These are phyloP conservation scores for Ramphastos sulfuratus DNA, from an alignment of 2,113 vertebrate species.

Conservation along the genomic window DNA sequence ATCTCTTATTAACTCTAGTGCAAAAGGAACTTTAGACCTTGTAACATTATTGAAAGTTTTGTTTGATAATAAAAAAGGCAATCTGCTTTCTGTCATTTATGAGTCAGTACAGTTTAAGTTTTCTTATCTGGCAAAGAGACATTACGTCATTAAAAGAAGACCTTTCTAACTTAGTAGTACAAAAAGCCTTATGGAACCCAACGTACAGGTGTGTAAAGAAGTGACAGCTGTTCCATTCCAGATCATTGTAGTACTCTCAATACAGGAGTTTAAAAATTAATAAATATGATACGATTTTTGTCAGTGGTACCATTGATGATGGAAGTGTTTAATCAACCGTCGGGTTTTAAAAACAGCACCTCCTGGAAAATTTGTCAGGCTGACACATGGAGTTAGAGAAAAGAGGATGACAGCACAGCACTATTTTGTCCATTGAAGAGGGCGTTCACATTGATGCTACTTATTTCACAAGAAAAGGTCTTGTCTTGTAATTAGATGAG, in stretches of 20 bases:
- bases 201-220: conserved; percentile 16
- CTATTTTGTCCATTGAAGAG: not conserved
- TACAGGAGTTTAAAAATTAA: conserved; percentile 75
- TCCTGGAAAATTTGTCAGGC: conserved; percentile 29
- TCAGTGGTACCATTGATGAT: conserved; percentile 34
- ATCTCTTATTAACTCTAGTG: not conserved
- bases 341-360: not conserved
- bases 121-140: not conserved
- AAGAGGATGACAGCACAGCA: not conserved
- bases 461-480: not conserved
- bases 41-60: not conserved
- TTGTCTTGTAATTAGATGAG: not conserved
- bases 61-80: not conserved
- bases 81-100: conserved; percentile 9
- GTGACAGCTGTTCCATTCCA: conserved; percentile 74
- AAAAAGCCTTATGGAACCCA: conserved; percentile 57
- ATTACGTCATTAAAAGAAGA: not conserved
- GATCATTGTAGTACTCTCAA: conserved; percentile 57
- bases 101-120: conserved; percentile 13
- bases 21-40: not conserved
- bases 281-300: conserved; percentile 54
- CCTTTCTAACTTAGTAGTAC: not conserved
- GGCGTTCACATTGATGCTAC: not conserved
- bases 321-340: conserved; percentile 61
- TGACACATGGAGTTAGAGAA: not conserved